Conservation (phyloP, 2,113 vertebrate species). For the Cynoglossus semilaevis region DNA sequence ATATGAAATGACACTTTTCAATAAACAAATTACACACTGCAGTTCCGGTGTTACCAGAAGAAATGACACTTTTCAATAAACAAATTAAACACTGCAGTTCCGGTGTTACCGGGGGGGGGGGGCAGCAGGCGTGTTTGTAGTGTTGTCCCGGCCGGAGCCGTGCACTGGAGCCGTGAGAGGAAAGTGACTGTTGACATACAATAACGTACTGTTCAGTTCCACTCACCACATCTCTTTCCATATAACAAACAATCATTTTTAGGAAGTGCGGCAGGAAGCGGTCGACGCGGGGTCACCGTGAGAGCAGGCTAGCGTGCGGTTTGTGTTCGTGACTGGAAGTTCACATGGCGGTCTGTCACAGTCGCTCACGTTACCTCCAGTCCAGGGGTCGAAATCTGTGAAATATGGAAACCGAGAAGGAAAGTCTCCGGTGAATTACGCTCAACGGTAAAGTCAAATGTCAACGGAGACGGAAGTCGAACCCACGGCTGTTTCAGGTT, state of each 20-base stretch:
- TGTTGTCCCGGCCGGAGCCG: slow-evolving; percentile 12
- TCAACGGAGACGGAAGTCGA: background rate
- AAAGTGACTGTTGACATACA: slow-evolving; percentile 34
- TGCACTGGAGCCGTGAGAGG: slow-evolving; percentile 46
- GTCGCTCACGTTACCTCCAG: slow-evolving; percentile 19
- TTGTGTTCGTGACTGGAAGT: slow-evolving; percentile 32
- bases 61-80: slow-evolving; percentile 48
- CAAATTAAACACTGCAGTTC: slow-evolving; percentile 30
- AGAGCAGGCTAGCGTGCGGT: slow-evolving; percentile 42
- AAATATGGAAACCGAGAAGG: slow-evolving; percentile 39
- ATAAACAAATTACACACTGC: slow-evolving; percentile 47
- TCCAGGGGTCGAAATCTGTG: slow-evolving; percentile 29
- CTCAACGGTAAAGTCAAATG: background rate
- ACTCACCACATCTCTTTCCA: slow-evolving; percentile 46
- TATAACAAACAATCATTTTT: slow-evolving; percentile 54
- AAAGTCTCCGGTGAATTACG: slow-evolving; percentile 20
- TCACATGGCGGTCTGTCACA: slow-evolving; percentile 19
- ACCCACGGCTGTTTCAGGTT: background rate
- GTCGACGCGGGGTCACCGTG: slow-evolving; percentile 19
- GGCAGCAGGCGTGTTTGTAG: slow-evolving; percentile 19
- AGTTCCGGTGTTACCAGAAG: slow-evolving; percentile 41
- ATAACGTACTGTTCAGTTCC: slow-evolving; percentile 31
- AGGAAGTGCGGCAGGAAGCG: slow-evolving; percentile 38
- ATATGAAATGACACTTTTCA: slow-evolving; percentile 36
- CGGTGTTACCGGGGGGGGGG: slow-evolving; percentile 59